Conservation (phyloP, 2,113 vertebrate species). For the Barbus barbus region DNA sequence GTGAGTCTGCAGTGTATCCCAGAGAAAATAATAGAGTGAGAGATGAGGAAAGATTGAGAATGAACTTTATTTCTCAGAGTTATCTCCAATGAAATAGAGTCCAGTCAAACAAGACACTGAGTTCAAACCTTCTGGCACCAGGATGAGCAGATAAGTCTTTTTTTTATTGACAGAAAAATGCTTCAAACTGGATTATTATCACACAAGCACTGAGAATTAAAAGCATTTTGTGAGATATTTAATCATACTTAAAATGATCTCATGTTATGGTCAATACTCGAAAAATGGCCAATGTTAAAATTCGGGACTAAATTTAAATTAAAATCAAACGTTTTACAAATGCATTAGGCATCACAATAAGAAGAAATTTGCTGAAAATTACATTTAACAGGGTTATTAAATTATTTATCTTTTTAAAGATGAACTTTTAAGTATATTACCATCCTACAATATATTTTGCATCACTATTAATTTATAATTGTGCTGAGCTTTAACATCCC, state of each 20-base stretch:
- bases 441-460: not conserved
- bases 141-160: not conserved
- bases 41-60: not conserved
- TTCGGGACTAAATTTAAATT: not conserved
- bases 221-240: not conserved
- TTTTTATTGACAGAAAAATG: not conserved
- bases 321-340: no score
- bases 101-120: constrained; percentile 19
- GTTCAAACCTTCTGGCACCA: not conserved
- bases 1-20: not conserved
- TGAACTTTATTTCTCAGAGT: no score
- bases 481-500: not conserved
- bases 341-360: no score
- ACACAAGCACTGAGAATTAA: not conserved
- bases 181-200: not conserved
- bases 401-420: no score
- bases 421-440: not conserved
- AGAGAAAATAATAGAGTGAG: not conserved
- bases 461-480: not conserved
- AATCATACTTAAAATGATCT: not conserved
- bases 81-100: constrained; percentile 7
- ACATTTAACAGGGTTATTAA: not conserved
- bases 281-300: not conserved
- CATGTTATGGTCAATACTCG: not conserved
- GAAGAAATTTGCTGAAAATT: not conserved